These are phyloP conservation scores for Calyptomena viridis DNA, from an alignment of 2,113 vertebrate genomes.

Conservation along the genomic window DNA sequence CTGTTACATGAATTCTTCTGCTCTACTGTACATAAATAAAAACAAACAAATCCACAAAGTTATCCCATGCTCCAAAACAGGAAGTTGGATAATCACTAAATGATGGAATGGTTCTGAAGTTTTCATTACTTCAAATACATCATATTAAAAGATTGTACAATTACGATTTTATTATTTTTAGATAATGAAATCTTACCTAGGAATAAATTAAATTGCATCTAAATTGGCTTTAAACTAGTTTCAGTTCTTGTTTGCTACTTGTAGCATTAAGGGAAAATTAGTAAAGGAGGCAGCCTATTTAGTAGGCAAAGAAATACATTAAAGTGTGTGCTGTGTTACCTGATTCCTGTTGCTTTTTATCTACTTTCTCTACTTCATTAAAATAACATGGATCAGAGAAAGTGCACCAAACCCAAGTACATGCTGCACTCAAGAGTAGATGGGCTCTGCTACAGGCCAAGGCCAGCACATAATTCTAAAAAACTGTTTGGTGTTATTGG, in stretches of 20 bases:
- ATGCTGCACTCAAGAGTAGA: background rate
- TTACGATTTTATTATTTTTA: background rate
- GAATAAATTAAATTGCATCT: background rate
- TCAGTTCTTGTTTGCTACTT: background rate
- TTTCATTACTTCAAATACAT: background rate
- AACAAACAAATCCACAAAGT: background rate
- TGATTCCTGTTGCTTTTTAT: background rate
- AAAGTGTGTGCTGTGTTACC: background rate
- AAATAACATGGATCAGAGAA: background rate
- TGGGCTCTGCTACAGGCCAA: background rate
- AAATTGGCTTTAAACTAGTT: background rate
- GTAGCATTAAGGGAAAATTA: background rate
- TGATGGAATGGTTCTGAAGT: background rate
- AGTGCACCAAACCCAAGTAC: background rate
- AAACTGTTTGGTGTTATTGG: background rate
- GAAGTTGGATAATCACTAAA: background rate
- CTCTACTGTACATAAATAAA: background rate
- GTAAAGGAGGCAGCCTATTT: background rate
- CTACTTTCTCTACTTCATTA: background rate
- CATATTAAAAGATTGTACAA: background rate
- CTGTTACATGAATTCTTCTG: background rate
- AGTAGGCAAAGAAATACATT: background rate
- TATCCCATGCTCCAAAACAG: background rate
- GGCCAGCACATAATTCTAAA: background rate
- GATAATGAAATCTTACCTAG: background rate